A percentile compares a stretch with the other conserved stretches of the same genome.
Conservation (phyloP, 1,140 invertebrate species). For the Tetragonula clypearis region DNA sequence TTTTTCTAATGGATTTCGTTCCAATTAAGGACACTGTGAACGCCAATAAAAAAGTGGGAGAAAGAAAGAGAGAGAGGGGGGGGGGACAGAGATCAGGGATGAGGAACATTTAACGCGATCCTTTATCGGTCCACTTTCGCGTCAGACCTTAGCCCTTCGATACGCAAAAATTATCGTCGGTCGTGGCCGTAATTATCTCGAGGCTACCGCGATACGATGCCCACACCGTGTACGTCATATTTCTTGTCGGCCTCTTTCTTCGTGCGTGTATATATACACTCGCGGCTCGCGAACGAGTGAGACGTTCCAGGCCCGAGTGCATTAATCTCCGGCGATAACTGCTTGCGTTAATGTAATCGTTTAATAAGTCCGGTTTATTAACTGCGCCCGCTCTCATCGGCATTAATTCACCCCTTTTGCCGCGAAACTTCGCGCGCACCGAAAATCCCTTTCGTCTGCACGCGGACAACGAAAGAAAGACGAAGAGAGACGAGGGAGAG, state of each 20-base stretch:
- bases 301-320: conserved; percentile 63
- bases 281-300: conserved; percentile 54
- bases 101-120: conserved; percentile 12
- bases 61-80: too few species aligned
- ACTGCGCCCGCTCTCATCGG: conserved; percentile 66
- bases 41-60: too few species aligned
- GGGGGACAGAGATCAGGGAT: too few species aligned
- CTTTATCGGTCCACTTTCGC: conserved; percentile 44
- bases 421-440: conserved; percentile 20
- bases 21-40: conserved; percentile 30
- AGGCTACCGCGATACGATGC: conserved; percentile 62
- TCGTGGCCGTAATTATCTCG: conserved; percentile 66
- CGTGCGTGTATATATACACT: conserved; percentile 41
- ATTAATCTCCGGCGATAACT: conserved; percentile 74
- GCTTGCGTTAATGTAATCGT: conserved; percentile 75
- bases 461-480: not conserved
- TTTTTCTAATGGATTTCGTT: conserved; percentile 37
- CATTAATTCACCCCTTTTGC: conserved; percentile 65
- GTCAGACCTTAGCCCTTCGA: conserved; percentile 55
- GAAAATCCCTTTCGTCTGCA: conserved; percentile 47
- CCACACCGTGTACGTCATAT: conserved; percentile 68
- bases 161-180: conserved; percentile 64
- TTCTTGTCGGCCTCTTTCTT: conserved; percentile 68
- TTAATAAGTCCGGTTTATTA: conserved; percentile 79
- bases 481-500: not conserved